Evolutionary conservation across 2,113 vertebrate genomes (phyloP), one percentile per base, ranked within the genome.

Genomic region (Tor tambroides): DNA sequence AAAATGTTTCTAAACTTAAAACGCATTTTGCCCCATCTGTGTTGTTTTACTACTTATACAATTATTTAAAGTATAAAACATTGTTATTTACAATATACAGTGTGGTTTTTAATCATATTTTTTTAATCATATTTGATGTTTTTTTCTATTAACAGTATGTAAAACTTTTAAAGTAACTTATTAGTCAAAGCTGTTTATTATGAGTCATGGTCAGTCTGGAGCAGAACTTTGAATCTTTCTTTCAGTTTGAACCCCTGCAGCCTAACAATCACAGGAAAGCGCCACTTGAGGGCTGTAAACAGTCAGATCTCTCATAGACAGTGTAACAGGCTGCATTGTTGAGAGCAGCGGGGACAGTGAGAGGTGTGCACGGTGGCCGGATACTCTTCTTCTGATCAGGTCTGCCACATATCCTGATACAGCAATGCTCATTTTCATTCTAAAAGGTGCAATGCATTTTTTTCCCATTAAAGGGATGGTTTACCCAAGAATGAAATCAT

Each of bases 221-320:
- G 75, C 46, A 77, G 6, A 41, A 56, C 12, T 63, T 80, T 80
- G 10, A 30, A 80, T 59, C 11, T 35, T 80, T 80, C 56, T 82
- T 82, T 43, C 61, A 46, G 41, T 67, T 67, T 49, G 38, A 67
- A 46, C 41, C 43, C 46, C 28, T 72, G 81, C 10, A n/a, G 65
- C 30, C 43, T 82, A 83, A 83, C 81, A 83, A 83, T 83, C 43
- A 17, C 81, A 83, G 81, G 81, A 83, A 83, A 72, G 41, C 9
- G 28, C 21, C 0, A 6, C 41, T 28, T 69, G 17, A 71, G 46
- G 41, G 41, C 63, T 49, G 19, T 83, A 71, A 23, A 83, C 61
- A 80, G 77, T 56, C 49, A 38, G 19, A 69, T 83, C 41, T 51
- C 41, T 83, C 10, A 32, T 32, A 69, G 30, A 61, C 28, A 61